Conservation (phyloP, 1,140 invertebrate species). For the Stenopsyche tienmushanensis region DNA sequence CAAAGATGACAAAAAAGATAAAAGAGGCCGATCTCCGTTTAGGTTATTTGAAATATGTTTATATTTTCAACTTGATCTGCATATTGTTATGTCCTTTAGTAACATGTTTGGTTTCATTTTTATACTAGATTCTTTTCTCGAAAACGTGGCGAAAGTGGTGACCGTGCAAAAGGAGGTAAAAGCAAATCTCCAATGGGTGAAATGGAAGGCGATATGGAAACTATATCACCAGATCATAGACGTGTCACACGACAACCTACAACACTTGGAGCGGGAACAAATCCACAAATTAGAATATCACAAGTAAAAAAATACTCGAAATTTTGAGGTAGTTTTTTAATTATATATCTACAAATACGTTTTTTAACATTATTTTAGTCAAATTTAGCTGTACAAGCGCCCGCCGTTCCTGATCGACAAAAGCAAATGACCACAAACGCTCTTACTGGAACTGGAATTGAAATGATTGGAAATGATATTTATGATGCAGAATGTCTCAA, state of each 20-base stretch:
- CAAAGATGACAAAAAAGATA: constrained; percentile 73
- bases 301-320: constrained; percentile 49
- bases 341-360: not conserved
- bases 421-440: constrained; percentile 70
- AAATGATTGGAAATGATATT: constrained; percentile 78
- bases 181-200: constrained; percentile 71
- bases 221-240: constrained; percentile 49
- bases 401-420: constrained; percentile 69
- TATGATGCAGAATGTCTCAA: constrained; percentile 86
- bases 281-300: constrained; percentile 59
- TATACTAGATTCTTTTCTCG: constrained; percentile 76
- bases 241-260: constrained; percentile 50
- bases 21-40: constrained; percentile 87
- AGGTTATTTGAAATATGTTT: constrained; percentile 59
- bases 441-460: constrained; percentile 65
- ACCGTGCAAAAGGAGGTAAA: constrained; percentile 61
- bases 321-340: constrained; percentile 1
- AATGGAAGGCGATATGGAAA: constrained; percentile 53
- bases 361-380: constrained; percentile 50
- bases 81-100: not conserved
- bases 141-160: constrained; percentile 67
- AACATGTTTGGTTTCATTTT: constrained; percentile 8
- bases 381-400: constrained; percentile 65
- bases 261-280: constrained; percentile 49
- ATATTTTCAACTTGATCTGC: not conserved